Conservation (phyloP, 2,888 invertebrate genomes). For the Parnassius orleans region DNA sequence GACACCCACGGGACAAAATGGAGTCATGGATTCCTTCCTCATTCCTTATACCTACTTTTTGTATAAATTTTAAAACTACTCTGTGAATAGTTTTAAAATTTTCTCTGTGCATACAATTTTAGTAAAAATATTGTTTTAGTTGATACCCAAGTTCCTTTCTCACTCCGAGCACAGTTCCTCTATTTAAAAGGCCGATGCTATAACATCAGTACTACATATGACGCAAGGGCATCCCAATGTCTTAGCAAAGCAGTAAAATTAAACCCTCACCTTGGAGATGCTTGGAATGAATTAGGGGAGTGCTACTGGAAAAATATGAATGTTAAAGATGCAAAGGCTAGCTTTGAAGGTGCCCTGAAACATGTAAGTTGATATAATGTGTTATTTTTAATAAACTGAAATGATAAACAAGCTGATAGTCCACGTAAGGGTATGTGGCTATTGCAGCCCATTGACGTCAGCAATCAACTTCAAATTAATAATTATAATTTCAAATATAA, state of each 20-base stretch:
- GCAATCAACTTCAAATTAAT: too few relatives aligned
- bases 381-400: too few relatives aligned
- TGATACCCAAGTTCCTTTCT: conserved; percentile 57
- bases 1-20: too few relatives aligned
- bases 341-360: conserved; percentile 89
- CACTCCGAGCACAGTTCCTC: conserved; percentile 80
- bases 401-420: too few relatives aligned
- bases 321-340: conserved; percentile 88
- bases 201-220: conserved; percentile 85
- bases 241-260: conserved; percentile 92
- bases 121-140: conserved; percentile 31
- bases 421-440: too few relatives aligned
- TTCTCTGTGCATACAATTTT: too few relatives aligned
- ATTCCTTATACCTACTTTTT: too few relatives aligned
- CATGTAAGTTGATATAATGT: conserved; percentile 74
- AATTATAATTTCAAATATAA: too few relatives aligned
- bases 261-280: conserved; percentile 88
- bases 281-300: conserved; percentile 95
- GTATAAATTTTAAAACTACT: too few relatives aligned
- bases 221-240: conserved; percentile 85
- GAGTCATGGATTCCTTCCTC: too few relatives aligned
- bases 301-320: conserved; percentile 94
- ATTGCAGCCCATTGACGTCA: too few relatives aligned
- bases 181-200: conserved; percentile 88
- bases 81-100: too few relatives aligned